These are phyloP conservation scores for Polydesmus complanatus DNA, from an alignment of 2,888 invertebrate genomes.

Conservation along the genomic window DNA sequence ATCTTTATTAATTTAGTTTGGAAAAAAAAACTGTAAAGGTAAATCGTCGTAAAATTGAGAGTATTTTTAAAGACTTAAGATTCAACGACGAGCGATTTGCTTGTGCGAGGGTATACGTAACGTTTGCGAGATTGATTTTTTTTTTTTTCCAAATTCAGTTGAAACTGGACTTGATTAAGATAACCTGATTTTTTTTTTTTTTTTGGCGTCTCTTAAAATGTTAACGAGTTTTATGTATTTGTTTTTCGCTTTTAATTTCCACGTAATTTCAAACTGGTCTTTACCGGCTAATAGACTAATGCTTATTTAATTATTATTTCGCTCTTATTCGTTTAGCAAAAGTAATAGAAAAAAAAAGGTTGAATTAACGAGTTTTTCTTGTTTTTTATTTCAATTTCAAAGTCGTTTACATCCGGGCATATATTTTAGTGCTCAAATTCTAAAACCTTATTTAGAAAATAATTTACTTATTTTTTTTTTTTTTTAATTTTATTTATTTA, in stretches of 20 bases:
- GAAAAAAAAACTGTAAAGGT: too few relatives aligned
- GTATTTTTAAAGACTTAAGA: too few relatives aligned
- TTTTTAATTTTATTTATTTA: too few relatives aligned
- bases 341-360: not conserved
- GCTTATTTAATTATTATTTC: not conserved
- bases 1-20: too few relatives aligned
- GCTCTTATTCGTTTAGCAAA: not conserved
- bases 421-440: not conserved
- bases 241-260: not conserved
- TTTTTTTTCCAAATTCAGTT: not conserved
- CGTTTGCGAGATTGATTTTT: not conserved
- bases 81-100: too few relatives aligned
- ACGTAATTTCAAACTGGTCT: not conserved
- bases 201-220: too few relatives aligned
- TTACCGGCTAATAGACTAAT: not conserved
- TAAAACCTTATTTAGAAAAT: not conserved
- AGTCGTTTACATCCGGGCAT: not conserved
- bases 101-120: too few relatives aligned
- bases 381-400: not conserved
- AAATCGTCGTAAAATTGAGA: too few relatives aligned
- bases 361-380: not conserved
- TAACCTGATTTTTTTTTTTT: not conserved
- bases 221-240: not conserved
- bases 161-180: not conserved
- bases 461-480: too few relatives aligned